A percentile compares a stretch with the other conserved stretches of the same genome.
phyloP scores from a whole-genome alignment of 2,113 vertebrate species.

The Sylvietta virens region DNA sequence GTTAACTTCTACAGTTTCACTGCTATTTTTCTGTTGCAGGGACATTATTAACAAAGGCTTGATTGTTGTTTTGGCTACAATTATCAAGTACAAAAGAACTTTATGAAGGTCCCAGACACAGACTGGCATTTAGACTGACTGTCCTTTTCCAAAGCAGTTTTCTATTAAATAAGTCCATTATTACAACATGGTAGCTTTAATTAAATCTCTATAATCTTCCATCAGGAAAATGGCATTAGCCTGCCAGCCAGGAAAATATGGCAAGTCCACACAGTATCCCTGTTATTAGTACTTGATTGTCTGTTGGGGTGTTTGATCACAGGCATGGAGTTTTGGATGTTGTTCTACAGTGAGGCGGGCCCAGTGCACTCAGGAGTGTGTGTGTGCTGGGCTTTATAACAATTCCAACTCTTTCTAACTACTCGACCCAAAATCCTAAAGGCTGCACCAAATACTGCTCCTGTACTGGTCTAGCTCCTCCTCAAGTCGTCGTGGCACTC shows the following conservation, averaged over 20 bases:
- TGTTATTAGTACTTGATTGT: not conserved
- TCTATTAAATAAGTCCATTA: conserved; percentile 36
- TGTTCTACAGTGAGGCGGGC: not conserved
- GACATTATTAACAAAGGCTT: conserved; percentile 33
- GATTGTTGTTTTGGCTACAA: conserved; percentile 30
- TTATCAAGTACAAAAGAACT: conserved; percentile 21
- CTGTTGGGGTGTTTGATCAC: conserved; percentile 16
- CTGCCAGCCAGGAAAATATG: conserved; percentile 6
- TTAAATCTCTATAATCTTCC: conserved; percentile 49
- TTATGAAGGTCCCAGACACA: conserved; percentile 3
- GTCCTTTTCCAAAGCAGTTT: conserved; percentile 45
- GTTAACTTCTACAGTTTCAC: conserved; percentile 6
- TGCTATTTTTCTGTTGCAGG: not conserved
- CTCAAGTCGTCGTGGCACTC: rapidly evolving
- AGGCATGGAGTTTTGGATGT: not conserved
- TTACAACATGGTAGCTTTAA: conserved; percentile 37
- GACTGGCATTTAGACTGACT: conserved; percentile 4
- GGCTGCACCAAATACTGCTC: not conserved
- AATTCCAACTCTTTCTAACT: not conserved
- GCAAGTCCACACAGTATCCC: not conserved
- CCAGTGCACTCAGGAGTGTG: not conserved
- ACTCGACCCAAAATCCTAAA: not conserved
- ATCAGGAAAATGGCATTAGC: conserved; percentile 17
- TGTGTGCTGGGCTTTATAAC: not conserved
- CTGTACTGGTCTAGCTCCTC: not conserved